phyloP scores from a whole-genome alignment of 1,140 invertebrate species.

The Whitmania pigra region DNA sequence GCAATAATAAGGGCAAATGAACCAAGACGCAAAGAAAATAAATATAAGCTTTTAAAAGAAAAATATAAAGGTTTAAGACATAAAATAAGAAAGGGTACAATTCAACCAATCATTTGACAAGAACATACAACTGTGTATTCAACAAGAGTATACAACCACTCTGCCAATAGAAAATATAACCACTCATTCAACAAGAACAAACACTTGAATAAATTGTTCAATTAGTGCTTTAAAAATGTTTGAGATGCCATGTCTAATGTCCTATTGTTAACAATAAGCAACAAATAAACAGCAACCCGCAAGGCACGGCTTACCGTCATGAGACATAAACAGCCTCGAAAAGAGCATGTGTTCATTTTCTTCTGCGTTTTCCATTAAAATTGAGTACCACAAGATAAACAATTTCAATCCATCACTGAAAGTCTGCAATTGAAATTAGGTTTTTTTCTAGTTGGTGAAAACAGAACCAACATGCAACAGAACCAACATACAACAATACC shows the following conservation, averaged over 20 bases:
- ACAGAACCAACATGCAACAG: neutral
- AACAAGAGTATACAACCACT: too few species aligned
- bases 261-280: neutral
- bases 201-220: neutral
- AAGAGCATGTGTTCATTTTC: neutral
- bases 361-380: slow-evolving; percentile 1
- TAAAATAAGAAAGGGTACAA: too few species aligned
- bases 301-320: neutral
- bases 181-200: too few species aligned
- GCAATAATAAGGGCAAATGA: too few species aligned
- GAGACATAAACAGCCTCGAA: neutral
- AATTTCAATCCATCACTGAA: slow-evolving; percentile 8
- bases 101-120: too few species aligned
- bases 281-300: neutral
- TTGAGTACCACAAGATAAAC: slow-evolving; percentile 5
- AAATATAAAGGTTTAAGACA: too few species aligned
- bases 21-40: too few species aligned
- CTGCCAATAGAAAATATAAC: too few species aligned
- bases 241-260: neutral
- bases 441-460: neutral
- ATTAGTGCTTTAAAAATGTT: neutral
- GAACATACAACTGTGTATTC: too few species aligned
- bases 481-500: too few species aligned
- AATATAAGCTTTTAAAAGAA: too few species aligned
- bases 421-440: slow-evolving; percentile 1